Conservation (phyloP, 2,888 invertebrate species). For the Apocheima hispidaria region DNA sequence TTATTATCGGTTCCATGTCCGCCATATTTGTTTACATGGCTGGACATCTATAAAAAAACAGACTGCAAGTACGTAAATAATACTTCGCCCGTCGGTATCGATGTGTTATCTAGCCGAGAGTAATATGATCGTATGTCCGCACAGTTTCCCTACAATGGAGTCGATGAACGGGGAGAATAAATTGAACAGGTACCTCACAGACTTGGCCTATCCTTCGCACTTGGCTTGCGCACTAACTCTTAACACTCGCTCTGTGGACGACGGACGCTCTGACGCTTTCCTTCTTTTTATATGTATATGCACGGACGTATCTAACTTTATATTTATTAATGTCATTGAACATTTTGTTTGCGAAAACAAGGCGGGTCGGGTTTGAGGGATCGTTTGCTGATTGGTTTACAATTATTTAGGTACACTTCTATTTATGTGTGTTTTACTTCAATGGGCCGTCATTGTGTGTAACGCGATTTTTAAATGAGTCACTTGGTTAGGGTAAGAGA, state of each 20-base stretch:
- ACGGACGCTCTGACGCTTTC: constrained; percentile 33
- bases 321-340: too few species aligned
- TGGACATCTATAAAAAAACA: too few species aligned
- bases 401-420: not conserved
- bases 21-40: too few species aligned
- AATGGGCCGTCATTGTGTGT: not conserved
- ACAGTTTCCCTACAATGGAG: constrained; percentile 84
- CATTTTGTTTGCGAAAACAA: constrained; percentile 21
- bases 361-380: not conserved
- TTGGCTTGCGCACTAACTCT: constrained; percentile 43
- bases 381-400: not conserved
- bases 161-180: constrained; percentile 84
- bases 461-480: not conserved
- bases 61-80: too few species aligned
- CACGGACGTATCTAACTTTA: constrained; percentile 41
- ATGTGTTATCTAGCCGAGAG: constrained; percentile 26
- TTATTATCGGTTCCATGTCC: too few species aligned
- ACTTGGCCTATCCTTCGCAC: constrained; percentile 81
- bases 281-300: constrained; percentile 28
- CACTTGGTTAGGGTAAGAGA: not conserved
- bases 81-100: not conserved
- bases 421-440: not conserved
- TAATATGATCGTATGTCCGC: constrained; percentile 77
- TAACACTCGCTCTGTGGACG: not conserved
- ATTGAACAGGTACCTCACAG: constrained; percentile 86